Evolutionary conservation across 2,113 vertebrate species (phyloP).

Genomic region (Rhea americana): DNA sequence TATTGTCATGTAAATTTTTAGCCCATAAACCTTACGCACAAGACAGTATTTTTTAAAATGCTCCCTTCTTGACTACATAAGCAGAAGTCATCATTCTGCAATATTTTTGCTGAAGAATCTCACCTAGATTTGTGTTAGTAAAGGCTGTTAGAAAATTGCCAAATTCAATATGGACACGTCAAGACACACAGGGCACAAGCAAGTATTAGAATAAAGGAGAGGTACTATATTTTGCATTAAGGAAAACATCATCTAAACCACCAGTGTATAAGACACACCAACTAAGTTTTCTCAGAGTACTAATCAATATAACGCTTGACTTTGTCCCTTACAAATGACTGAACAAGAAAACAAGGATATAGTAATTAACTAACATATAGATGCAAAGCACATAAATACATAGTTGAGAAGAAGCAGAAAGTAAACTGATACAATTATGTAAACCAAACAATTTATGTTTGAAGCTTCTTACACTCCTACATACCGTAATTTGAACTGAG

Average conservation of each 20-base stretch:
- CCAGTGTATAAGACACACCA: not conserved
- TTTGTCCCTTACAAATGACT: not conserved
- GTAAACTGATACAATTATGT: not conserved
- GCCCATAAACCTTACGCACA: not conserved
- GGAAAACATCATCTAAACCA: not conserved
- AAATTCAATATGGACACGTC: not conserved
- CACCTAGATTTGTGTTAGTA: not conserved
- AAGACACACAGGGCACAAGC: not conserved
- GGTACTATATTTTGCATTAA: not conserved
- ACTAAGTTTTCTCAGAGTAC: not conserved
- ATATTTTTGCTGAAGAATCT: not conserved
- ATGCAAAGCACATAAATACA: not conserved
- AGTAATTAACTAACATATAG: not conserved
- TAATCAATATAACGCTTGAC: not conserved
- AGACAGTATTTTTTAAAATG: not conserved
- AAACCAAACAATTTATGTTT: not conserved
- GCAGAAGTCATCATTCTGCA: accelerated
- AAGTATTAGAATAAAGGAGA: not conserved
- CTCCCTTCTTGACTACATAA: not conserved
- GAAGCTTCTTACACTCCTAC: constrained; percentile 36
- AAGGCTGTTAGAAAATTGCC: not conserved
- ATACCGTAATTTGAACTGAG: constrained; percentile 95
- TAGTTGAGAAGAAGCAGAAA: not conserved
- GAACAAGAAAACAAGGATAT: not conserved
- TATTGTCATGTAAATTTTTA: not conserved